Percentiles rank a stretch among this genome's conserved stretches.
Conservation (phyloP, 2,797 vertebrate species). For the Takifugu rubripes region DNA sequence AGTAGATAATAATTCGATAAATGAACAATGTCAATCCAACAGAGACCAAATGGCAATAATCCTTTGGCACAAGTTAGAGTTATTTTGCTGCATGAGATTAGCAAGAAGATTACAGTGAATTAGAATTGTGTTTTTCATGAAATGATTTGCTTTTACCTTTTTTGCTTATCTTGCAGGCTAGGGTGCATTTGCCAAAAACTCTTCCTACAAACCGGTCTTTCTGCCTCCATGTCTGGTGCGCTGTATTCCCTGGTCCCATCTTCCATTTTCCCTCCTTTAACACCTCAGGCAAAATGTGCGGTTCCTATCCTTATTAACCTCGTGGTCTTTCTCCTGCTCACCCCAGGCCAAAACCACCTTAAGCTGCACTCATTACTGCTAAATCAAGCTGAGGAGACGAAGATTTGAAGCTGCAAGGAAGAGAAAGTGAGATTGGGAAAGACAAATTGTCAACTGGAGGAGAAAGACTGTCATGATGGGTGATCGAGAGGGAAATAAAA, state of each 20-base stretch:
- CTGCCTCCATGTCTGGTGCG: constrained; percentile 8
- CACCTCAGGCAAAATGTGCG: constrained; percentile 65
- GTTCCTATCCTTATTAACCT: constrained; percentile 77
- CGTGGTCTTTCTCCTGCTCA: constrained; percentile 55
- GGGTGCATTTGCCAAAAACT: background rate
- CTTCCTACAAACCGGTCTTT: constrained; percentile 7
- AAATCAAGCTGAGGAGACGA: constrained; percentile 44
- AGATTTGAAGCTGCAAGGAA: constrained; percentile 22
- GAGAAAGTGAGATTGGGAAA: constrained; percentile 13
- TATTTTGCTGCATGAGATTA: no score
- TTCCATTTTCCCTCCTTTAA: constrained; percentile 45
- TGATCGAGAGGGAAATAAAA: constrained; percentile 25
- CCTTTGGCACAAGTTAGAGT: no score
- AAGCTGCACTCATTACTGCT: constrained; percentile 61
- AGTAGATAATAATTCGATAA: no score
- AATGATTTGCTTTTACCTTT: no score
- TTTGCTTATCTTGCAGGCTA: constrained; percentile 30
- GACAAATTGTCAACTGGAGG: constrained; percentile 25
- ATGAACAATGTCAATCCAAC: no score
- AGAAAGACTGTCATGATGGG: constrained; percentile 30
- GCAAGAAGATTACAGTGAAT: no score
- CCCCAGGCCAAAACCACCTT: constrained; percentile 60
- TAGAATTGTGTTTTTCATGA: no score
- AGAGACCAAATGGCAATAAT: no score
- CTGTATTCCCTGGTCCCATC: constrained; percentile 4